Percentiles rank a stretch among this genome's conserved stretches.
Evolutionary conservation across 2,888 invertebrate genomes (phyloP).

Genomic region (Melieria picta): DNA sequence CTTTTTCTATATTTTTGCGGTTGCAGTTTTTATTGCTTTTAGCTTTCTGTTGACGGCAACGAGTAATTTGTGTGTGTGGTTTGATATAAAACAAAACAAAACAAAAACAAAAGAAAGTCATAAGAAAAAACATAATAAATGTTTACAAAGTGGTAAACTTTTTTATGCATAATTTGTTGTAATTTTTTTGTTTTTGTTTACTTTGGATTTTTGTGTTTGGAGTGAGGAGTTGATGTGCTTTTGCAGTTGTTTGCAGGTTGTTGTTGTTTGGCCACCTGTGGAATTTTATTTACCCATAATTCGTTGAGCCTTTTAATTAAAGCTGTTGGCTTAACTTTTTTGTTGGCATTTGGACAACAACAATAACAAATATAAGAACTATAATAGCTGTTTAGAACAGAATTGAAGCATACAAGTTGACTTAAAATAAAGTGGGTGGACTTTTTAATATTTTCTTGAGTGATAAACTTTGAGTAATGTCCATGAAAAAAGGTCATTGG

Average conservation of each 20-base stretch:
- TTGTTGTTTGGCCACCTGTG: conserved; percentile 22
- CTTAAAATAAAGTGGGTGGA: too few species aligned
- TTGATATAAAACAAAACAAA: not conserved
- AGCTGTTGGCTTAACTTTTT: conserved; percentile 7
- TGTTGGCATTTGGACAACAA: too few species aligned
- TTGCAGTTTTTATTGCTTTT: not conserved
- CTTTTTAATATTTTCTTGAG: too few species aligned
- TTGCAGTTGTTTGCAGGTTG: not conserved
- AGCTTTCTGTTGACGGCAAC: conserved; percentile 10
- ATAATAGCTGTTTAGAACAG: too few species aligned
- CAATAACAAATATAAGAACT: too few species aligned
- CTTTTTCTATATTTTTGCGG: conserved; percentile 23
- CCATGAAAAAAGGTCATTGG: too few species aligned
- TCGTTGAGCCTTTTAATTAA: conserved; percentile 20
- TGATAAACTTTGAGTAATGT: too few species aligned
- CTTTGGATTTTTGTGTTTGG: not conserved
- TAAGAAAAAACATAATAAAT: not conserved
- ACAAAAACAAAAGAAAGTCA: not conserved
- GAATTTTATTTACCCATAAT: conserved; percentile 5
- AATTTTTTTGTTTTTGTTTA: not conserved
- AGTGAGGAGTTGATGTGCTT: not conserved
- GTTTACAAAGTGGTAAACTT: conserved; percentile 25
- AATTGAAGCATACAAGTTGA: too few species aligned
- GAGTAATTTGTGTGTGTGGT: not conserved
- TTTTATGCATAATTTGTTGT: conserved; percentile 20